These are phyloP conservation scores for Egretta garzetta DNA, from an alignment of 2,113 vertebrate species.

Conservation along the genomic window DNA sequence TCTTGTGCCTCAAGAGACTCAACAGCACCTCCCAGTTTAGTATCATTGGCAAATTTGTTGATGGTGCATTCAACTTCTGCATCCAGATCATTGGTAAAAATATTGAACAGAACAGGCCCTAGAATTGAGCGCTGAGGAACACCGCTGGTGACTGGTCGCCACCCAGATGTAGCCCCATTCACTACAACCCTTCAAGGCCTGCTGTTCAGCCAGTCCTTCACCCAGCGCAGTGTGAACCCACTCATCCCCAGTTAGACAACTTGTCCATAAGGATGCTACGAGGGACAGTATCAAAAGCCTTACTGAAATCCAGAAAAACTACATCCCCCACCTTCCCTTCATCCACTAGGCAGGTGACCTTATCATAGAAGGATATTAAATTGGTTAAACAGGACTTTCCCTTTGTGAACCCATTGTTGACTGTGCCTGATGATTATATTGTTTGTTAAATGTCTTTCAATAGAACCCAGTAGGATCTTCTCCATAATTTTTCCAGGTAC, in stretches of 20 bases:
- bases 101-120: neutral
- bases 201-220: neutral
- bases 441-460: neutral
- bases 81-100: neutral
- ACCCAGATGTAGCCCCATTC: neutral
- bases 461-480: neutral
- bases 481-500: neutral
- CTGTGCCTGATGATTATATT: neutral
- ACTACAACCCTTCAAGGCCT: neutral
- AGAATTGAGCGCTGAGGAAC: neutral
- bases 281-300: neutral
- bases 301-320: neutral
- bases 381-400: neutral
- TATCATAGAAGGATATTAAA: neutral
- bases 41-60: neutral
- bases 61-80: neutral
- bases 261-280: neutral
- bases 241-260: neutral
- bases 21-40: neutral
- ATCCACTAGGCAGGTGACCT: neutral
- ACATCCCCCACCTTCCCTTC: neutral
- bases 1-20: neutral
- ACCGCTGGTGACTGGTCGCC: rapidly evolving
- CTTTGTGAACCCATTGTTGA: neutral
- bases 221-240: neutral